Evolutionary conservation across 2,113 vertebrate species (phyloP), one percentile per base, ranked within the genome.

Genomic region (Paramisgurnus dabryanus): DNA sequence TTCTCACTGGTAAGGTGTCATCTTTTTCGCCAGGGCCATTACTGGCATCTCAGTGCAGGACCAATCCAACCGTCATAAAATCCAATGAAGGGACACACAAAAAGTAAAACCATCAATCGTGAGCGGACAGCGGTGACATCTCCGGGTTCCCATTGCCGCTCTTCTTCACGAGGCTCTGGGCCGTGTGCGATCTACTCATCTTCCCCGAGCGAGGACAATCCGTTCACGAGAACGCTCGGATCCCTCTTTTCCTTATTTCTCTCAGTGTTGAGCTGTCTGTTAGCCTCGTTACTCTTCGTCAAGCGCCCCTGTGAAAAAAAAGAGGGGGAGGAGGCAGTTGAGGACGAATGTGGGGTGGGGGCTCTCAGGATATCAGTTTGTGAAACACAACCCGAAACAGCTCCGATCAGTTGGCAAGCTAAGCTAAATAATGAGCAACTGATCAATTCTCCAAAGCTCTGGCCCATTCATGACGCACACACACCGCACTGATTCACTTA

Each of bases 391-490:
- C 66, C 75, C 79, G 75, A 80, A 82, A 78, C 74, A 76, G 13
- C 82, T 87, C 76, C 81, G 86, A 84, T 87, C 85, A 87, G 88
- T 88, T 69, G 86, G 81, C 86, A 88, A 81, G 86, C 87, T 80
- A 81, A 86, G 88, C 87, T 89, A 53, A 5, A 81, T 85, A 88
- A 90, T 84, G 88, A 88, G 84, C 70, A 71, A 40, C 67, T 81
- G 89, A 85, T 88, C 86, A 88, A 87, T 92, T 90, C 53, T 80
- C 76, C 78, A 41, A 80, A 47, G 75, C 53, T 55, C 55, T 82
- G 57, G 73, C 70, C 73, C 74, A 76, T 73, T 81, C 89, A 87
- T 91, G 91, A 93, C 90, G 92, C 91, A 91, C 90, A 79, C 81
- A 74, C 72, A 67, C 82, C 76, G 74, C 74, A 43, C 77, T 81